phyloP scores from a whole-genome alignment of 2,113 vertebrate genomes.

The Meriones unguiculatus region DNA sequence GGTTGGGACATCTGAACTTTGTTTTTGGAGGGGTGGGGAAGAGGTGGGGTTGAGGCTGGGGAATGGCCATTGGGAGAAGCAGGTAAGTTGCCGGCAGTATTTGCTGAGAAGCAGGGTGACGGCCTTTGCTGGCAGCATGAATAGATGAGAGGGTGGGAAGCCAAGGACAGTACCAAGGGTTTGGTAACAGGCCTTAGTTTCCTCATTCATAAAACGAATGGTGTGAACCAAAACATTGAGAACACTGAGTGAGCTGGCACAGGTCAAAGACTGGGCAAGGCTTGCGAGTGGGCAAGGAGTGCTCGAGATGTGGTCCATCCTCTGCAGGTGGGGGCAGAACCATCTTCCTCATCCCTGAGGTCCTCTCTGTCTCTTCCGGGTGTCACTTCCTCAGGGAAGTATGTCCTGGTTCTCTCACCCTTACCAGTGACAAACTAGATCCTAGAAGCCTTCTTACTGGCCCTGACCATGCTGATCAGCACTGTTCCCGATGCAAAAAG shows the following conservation, averaged over 20 bases:
- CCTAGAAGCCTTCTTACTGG: background rate
- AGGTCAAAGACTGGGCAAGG: background rate
- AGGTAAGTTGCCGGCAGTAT: background rate
- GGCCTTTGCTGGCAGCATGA: background rate
- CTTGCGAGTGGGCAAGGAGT: background rate
- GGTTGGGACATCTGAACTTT: accelerated
- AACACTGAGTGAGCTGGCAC: background rate
- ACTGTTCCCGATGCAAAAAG: slow-evolving; percentile 28
- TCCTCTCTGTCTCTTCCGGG: background rate
- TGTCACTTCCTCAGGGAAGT: background rate
- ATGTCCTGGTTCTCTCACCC: background rate
- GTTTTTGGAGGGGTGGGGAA: too few relatives aligned
- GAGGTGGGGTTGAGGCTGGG: background rate
- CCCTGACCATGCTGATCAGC: background rate
- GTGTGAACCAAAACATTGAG: background rate
- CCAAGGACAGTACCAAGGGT: background rate
- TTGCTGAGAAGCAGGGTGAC: background rate
- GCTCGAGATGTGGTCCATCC: background rate
- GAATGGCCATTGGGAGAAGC: background rate
- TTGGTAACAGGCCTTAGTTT: background rate
- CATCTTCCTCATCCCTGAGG: background rate
- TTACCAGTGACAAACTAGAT: background rate
- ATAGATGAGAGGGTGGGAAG: background rate
- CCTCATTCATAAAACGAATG: background rate
- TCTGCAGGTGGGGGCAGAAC: background rate